A percentile compares a stretch with the other conserved stretches of the same genome.
These are phyloP conservation scores for Andrena bicolor DNA, from an alignment of 2,888 invertebrate species.

Conservation along the genomic window DNA sequence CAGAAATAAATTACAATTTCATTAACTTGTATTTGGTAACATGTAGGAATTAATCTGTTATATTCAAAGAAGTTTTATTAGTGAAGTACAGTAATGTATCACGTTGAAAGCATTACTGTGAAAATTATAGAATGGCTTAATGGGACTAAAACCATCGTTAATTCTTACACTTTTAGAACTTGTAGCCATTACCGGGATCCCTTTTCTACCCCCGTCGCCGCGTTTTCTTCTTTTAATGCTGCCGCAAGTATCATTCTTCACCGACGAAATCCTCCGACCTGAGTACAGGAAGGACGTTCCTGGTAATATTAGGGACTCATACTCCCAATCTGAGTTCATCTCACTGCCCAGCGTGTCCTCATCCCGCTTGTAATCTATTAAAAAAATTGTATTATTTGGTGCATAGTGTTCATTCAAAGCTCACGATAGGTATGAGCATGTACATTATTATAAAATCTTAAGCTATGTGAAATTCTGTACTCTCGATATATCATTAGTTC, in stretches of 20 bases:
- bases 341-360: slow-evolving; percentile 74
- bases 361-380: slow-evolving; percentile 80
- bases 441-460: slow-evolving; percentile 48
- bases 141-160: slow-evolving; percentile 2
- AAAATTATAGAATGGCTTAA: background rate
- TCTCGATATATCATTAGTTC: slow-evolving; percentile 43
- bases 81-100: background rate
- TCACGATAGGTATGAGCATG: slow-evolving; percentile 30
- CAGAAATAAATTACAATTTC: slow-evolving; percentile 11
- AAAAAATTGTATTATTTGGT: slow-evolving; percentile 77
- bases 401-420: slow-evolving; percentile 25
- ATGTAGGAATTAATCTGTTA: slow-evolving; percentile 6
- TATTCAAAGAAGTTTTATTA: slow-evolving; percentile 4
- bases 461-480: slow-evolving; percentile 46
- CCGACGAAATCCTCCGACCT: slow-evolving; percentile 40
- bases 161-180: slow-evolving; percentile 30
- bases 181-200: slow-evolving; percentile 5
- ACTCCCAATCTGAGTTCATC: slow-evolving; percentile 77
- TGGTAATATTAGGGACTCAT: slow-evolving; percentile 54
- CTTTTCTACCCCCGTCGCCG: slow-evolving; percentile 8
- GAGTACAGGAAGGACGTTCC: slow-evolving; percentile 49
- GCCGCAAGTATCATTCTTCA: slow-evolving; percentile 25
- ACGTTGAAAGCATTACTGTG: background rate
- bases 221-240: slow-evolving; percentile 17
- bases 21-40: background rate